These are phyloP conservation scores for Xestia sexstrigata DNA, from an alignment of 2,888 invertebrate genomes.

Conservation along the genomic window DNA sequence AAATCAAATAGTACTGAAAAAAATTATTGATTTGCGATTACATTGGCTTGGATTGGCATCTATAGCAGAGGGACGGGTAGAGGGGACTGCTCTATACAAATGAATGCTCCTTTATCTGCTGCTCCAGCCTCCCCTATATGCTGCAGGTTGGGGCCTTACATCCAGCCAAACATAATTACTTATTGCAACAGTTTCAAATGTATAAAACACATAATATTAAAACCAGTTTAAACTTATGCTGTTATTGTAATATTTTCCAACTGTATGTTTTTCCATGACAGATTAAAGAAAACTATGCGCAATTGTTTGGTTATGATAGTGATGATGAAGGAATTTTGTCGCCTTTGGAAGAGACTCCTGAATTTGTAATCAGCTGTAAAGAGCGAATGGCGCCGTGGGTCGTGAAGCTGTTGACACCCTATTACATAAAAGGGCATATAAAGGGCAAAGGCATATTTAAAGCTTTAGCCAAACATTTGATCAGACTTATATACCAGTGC, in stretches of 20 bases:
- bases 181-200: neutral
- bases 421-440: conserved; percentile 91
- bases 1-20: neutral
- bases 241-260: neutral
- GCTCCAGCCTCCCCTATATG: neutral
- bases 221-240: neutral
- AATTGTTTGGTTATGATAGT: conserved; percentile 88
- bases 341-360: conserved; percentile 88
- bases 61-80: neutral
- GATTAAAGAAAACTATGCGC: conserved; percentile 84
- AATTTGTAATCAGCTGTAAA: conserved; percentile 89
- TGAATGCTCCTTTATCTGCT: neutral
- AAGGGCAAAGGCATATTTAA: conserved; percentile 91
- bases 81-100: neutral
- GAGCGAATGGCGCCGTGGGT: conserved; percentile 91
- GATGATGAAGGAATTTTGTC: conserved; percentile 89
- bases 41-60: neutral
- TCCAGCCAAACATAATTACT: neutral
- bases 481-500: conserved; percentile 90
- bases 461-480: conserved; percentile 90
- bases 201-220: neutral
- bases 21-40: neutral
- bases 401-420: conserved; percentile 91
- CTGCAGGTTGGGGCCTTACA: neutral
- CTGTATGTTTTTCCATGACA: conserved; percentile 69